Evolutionary conservation across 2,113 vertebrate genomes (phyloP), one percentile per base, ranked within the genome.

Genomic region (Platycercus adscitus): DNA sequence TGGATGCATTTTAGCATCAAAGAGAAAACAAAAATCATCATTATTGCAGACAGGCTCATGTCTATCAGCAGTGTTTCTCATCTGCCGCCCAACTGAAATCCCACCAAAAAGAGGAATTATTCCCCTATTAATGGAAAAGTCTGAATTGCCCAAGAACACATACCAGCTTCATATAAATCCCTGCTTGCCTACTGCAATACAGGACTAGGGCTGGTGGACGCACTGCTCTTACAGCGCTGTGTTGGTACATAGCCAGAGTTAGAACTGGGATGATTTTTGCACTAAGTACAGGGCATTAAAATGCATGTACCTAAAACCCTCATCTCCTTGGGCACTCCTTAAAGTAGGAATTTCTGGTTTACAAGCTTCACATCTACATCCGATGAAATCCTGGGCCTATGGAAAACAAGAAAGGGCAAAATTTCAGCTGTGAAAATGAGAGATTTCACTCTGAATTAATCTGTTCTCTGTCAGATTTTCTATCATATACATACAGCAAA

Each of bases 101-200:
- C n/a, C 68, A 13, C 5, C 18, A 31, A 58, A 53, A 83, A 0
- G 2, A 72, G 14, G 14, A 60, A 65, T 3, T 35, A 24, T 56
- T 55, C 29, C 61, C 50, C 0, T 0, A 10, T 26, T 28, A 13
- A 29, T 21, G 25, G 26, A 41, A 6, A 72, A 71, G 4, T 19
- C 29, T 0, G 0, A 10, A 50, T 2, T 31, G 56, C 16, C 16
- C 50, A n/a, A 52, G 20, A 31, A 77, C 11, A n/a, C 0, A 0
- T 56, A 20, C 28, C 41, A 44, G 47, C 15, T 7, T 13, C 19
- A 15, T 17, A 13, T 10, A 39, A 81, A 49, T 18, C 43, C 19
- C 10, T 4, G 10, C 37, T 33, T 1, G 14, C 8, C 33, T 20
- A 5, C 25, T 13, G 52, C 50, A 41, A 25, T 11, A 7, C 17